Percentiles rank a stretch among this genome's conserved stretches.
phyloP scores from a whole-genome alignment of 2,888 invertebrate genomes.

The Drosophila formosana region DNA sequence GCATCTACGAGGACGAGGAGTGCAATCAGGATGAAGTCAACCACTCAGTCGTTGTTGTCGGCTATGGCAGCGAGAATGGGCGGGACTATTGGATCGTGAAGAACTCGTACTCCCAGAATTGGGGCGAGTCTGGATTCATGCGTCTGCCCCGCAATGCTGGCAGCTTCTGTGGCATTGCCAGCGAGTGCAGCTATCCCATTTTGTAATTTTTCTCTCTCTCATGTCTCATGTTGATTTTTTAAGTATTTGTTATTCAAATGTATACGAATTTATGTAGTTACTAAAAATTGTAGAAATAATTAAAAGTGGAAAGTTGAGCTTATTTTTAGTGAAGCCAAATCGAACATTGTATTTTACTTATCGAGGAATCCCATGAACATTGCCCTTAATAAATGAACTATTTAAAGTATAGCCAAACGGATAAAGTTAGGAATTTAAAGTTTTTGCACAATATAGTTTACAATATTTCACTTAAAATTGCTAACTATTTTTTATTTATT shows the following conservation, averaged over 20 bases:
- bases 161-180: conserved; percentile 84
- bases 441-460: no score
- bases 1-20: conserved; percentile 82
- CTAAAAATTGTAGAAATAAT: neutral
- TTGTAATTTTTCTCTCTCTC: conserved; percentile 35
- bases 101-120: conserved; percentile 83
- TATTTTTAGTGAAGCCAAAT: neutral
- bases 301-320: neutral
- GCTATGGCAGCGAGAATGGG: conserved; percentile 83
- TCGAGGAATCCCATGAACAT: no score
- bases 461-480: no score
- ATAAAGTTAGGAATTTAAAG: no score
- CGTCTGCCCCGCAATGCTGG: conserved; percentile 79
- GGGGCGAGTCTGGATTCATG: conserved; percentile 84
- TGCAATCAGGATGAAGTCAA: conserved; percentile 83
- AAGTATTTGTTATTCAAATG: conserved; percentile 15
- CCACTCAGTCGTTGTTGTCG: conserved; percentile 83
- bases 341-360: neutral
- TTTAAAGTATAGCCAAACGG: no score
- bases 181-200: conserved; percentile 84
- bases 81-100: conserved; percentile 84
- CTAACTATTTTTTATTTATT: no score
- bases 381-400: no score
- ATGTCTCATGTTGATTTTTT: neutral
- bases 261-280: conserved; percentile 23